phyloP scores from a whole-genome alignment of 1,140 invertebrate species.

The Sitobion miscanthi region DNA sequence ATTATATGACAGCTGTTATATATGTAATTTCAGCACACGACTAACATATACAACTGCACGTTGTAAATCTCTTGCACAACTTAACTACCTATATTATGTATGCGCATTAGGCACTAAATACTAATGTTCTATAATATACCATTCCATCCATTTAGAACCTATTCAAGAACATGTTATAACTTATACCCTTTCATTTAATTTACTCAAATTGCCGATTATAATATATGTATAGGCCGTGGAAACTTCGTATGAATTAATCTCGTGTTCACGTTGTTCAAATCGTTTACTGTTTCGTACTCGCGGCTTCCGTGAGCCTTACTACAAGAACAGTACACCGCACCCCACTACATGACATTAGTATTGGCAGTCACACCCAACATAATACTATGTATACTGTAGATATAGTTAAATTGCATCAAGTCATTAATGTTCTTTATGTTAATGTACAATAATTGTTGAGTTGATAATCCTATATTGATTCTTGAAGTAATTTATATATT shows the following conservation, averaged over 20 bases:
- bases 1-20: background rate
- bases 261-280: background rate
- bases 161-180: background rate
- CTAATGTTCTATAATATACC: background rate
- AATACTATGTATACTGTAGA: background rate
- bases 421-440: background rate
- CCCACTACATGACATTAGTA: background rate
- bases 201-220: background rate
- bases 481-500: background rate
- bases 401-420: background rate
- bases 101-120: background rate
- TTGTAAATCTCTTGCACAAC: background rate
- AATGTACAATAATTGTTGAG: background rate
- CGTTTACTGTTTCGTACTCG: background rate
- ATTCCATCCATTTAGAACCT: background rate
- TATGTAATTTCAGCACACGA: background rate
- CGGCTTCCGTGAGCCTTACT: background rate
- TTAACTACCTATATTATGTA: background rate
- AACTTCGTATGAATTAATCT: background rate
- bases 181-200: constrained; percentile 3
- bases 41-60: background rate
- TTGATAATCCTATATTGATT: background rate
- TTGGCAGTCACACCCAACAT: background rate
- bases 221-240: background rate
- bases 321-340: background rate